Percentiles rank a stretch among this genome's conserved stretches.
These are phyloP conservation scores for Hippopotamyrus pictus DNA, from an alignment of 2,797 vertebrate genomes.

Conservation along the genomic window DNA sequence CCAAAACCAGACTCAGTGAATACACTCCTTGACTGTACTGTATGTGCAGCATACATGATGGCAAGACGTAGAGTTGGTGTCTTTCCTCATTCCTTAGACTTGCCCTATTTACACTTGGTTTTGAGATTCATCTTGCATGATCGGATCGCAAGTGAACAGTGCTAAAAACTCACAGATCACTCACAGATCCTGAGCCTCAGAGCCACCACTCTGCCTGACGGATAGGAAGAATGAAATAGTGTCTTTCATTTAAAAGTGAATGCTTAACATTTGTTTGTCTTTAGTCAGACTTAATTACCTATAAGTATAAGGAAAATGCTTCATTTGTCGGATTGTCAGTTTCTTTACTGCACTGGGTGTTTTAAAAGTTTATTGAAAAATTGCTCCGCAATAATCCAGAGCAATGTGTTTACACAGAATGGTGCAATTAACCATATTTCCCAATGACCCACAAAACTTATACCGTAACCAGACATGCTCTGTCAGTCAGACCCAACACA, in stretches of 20 bases:
- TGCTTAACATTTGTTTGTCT: background rate
- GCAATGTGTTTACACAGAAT: background rate
- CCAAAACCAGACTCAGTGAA: background rate
- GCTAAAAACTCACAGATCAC: too few species aligned
- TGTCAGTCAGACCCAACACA: background rate
- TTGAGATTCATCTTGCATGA: background rate
- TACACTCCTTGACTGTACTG: background rate
- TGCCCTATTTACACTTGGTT: background rate
- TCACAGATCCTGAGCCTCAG: background rate
- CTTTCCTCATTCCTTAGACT: background rate
- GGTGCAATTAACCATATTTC: background rate
- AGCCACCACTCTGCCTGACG: background rate
- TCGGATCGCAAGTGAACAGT: background rate
- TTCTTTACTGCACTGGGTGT: background rate
- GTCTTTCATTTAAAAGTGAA: background rate
- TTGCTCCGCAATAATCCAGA: background rate
- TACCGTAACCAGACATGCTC: background rate
- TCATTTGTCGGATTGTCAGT: background rate
- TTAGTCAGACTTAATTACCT: too few species aligned
- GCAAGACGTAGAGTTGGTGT: background rate
- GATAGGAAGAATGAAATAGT: background rate
- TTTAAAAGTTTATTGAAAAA: background rate
- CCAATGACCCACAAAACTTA: background rate
- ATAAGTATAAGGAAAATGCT: background rate
- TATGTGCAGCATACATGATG: background rate